A percentile compares a stretch with the other conserved stretches of the same genome.
Conservation (phyloP, 2,888 invertebrate genomes). For the Hartigia nigra region DNA sequence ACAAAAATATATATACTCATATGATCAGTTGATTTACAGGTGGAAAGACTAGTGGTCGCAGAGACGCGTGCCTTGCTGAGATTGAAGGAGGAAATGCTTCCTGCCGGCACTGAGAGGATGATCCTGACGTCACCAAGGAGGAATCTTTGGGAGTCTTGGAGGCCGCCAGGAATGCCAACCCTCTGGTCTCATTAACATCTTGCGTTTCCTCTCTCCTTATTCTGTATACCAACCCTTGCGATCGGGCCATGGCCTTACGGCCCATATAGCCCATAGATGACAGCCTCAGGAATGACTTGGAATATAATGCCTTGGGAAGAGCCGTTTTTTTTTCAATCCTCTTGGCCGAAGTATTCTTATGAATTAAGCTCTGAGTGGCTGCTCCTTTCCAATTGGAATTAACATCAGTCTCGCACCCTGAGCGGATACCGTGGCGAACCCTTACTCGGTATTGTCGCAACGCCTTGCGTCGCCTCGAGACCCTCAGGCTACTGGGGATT, state of each 20-base stretch:
- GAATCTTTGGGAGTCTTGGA: constrained; percentile 62
- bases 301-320: constrained; percentile 13
- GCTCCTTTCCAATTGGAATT: constrained; percentile 38
- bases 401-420: constrained; percentile 32
- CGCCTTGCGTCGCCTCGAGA: constrained; percentile 14
- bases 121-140: constrained; percentile 52
- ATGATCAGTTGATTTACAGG: background rate
- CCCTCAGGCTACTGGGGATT: background rate
- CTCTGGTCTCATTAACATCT: constrained; percentile 66
- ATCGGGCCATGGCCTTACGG: background rate
- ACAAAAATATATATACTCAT: background rate
- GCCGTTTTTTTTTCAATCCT: constrained; percentile 18
- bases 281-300: background rate
- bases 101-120: constrained; percentile 17
- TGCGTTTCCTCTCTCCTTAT: constrained; percentile 49
- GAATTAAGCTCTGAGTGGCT: constrained; percentile 47
- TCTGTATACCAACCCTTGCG: constrained; percentile 40
- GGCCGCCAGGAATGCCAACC: constrained; percentile 64
- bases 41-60: background rate
- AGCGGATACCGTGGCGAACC: constrained; percentile 23
- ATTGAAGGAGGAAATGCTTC: constrained; percentile 11
- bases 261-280: background rate
- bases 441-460: constrained; percentile 22
- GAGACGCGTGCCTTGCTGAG: constrained; percentile 8
- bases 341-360: constrained; percentile 45